Conservation (phyloP, 2,113 vertebrate species). For the Calyptommatus sinebrachiatus region DNA sequence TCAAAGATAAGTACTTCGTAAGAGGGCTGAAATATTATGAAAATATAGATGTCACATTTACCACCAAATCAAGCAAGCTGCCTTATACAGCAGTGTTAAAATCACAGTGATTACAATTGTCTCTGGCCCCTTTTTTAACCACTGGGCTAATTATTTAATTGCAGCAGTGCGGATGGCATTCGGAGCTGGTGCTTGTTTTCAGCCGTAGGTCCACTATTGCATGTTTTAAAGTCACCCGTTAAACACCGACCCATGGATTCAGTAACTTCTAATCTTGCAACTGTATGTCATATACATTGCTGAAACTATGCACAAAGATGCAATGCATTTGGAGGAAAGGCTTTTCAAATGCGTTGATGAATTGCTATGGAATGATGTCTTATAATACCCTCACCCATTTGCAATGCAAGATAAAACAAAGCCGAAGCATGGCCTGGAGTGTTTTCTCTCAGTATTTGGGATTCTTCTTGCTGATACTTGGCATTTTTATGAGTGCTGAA, state of each 20-base stretch:
- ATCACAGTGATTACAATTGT: not conserved
- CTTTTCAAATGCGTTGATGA: conserved; percentile 15
- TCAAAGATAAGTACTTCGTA: too few relatives aligned
- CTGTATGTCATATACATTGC: conserved; percentile 58
- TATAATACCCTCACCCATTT: conserved; percentile 37
- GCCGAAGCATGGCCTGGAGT: conserved; percentile 4
- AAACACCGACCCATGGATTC: conserved; percentile 54
- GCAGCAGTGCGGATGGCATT: conserved; percentile 22
- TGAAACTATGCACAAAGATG: conserved; percentile 46
- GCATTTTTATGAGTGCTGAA: conserved; percentile 12
- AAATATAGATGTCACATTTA: not conserved
- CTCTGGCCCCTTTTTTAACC: conserved; percentile 38
- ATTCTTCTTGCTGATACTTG: not conserved
- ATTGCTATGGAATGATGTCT: conserved; percentile 48
- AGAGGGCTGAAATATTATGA: not conserved
- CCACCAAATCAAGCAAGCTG: not conserved
- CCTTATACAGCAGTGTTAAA: not conserved
- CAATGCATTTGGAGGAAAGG: conserved; percentile 16
- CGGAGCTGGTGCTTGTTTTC: conserved; percentile 49
- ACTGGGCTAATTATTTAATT: conserved; percentile 47
- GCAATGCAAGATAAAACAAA: conserved; percentile 36
- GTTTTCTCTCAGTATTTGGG: conserved; percentile 45
- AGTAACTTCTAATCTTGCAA: conserved; percentile 61
- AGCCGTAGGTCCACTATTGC: conserved; percentile 57
- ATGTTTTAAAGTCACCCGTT: conserved; percentile 54